Conservation (phyloP, 2,113 vertebrate species). For the Cynocephalus volans region DNA sequence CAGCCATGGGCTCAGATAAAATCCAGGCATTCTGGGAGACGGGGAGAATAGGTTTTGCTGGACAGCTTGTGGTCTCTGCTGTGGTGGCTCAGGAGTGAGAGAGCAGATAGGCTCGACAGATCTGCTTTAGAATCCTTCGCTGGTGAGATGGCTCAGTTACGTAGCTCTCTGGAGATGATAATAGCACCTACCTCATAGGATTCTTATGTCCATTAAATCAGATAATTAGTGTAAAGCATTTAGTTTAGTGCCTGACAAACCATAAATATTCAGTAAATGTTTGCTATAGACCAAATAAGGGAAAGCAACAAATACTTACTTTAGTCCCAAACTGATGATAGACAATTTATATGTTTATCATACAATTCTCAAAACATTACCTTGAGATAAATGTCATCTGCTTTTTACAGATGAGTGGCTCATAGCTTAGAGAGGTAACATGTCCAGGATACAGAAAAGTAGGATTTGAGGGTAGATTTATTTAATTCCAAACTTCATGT, state of each 20-base stretch:
- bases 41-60: background rate
- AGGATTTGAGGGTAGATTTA: conserved; percentile 29
- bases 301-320: background rate
- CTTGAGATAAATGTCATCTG: conserved; percentile 28
- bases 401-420: conserved; percentile 16
- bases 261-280: conserved; percentile 25
- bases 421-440: background rate
- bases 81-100: background rate
- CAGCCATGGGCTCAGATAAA: background rate
- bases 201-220: conserved; percentile 53
- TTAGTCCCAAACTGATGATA: conserved; percentile 33
- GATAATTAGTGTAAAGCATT: conserved; percentile 37
- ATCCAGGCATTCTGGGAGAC: background rate
- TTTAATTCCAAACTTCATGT: conserved; percentile 19
- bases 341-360: conserved; percentile 25
- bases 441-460: conserved; percentile 4
- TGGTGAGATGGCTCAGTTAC: background rate
- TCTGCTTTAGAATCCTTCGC: background rate
- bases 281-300: conserved; percentile 18
- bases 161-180: background rate
- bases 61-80: background rate
- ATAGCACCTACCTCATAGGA: background rate
- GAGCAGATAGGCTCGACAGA: background rate
- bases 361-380: conserved; percentile 25
- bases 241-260: background rate